These are phyloP conservation scores for Pimephales promelas DNA, from an alignment of 2,113 vertebrate species.

Conservation along the genomic window DNA sequence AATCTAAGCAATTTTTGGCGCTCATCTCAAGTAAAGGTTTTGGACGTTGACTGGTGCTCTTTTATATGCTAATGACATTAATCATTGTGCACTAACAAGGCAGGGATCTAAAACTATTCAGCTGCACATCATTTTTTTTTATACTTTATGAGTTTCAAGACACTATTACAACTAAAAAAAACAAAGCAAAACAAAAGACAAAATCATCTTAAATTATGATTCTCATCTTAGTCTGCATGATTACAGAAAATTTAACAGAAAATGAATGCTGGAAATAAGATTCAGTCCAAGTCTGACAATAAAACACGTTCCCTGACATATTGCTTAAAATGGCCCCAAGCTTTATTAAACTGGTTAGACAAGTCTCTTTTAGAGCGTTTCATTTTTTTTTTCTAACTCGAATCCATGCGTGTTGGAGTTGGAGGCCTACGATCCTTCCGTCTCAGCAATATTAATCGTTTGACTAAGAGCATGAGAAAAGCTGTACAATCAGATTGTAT, in stretches of 20 bases:
- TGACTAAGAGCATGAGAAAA: not conserved
- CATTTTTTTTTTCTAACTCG: not conserved
- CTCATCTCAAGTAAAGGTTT: too few relatives aligned
- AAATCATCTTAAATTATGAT: too few relatives aligned
- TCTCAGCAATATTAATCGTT: not conserved
- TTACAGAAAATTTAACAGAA: not conserved
- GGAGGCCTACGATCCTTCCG: not conserved
- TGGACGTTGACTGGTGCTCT: too few relatives aligned
- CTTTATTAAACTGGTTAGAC: not conserved
- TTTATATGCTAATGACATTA: too few relatives aligned
- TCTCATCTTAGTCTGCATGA: too few relatives aligned
- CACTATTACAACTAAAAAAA: too few relatives aligned
- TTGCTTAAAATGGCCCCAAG: slow-evolving; percentile 5
- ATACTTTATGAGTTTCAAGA: too few relatives aligned
- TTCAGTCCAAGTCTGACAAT: not conserved
- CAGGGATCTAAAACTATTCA: too few relatives aligned
- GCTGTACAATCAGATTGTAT: slow-evolving; percentile 2
- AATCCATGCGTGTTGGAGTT: not conserved
- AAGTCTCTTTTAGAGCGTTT: not conserved
- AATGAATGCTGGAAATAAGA: not conserved
- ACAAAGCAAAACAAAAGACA: too few relatives aligned
- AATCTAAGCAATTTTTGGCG: too few relatives aligned
- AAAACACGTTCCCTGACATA: not conserved
- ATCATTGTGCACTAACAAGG: too few relatives aligned
- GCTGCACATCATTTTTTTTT: too few relatives aligned